phyloP scores from a whole-genome alignment of 2,888 invertebrate species.

The Teleiodes luculella region DNA sequence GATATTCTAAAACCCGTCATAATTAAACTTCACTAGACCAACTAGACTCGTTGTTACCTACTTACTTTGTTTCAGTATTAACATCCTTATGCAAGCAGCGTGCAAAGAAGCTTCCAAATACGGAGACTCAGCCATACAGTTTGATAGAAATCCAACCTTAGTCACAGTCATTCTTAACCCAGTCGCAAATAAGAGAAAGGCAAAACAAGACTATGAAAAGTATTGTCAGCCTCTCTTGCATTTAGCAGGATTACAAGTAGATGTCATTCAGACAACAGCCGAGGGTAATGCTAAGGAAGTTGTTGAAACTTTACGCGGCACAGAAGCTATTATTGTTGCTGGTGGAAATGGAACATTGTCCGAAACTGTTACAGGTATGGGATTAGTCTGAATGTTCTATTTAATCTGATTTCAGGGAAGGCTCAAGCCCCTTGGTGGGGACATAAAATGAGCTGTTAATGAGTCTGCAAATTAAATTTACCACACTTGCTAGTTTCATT shows the following conservation, averaged over 20 bases:
- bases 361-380: slow-evolving; percentile 86
- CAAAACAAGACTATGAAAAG: slow-evolving; percentile 86
- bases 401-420: too few relatives aligned
- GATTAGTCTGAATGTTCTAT: background rate
- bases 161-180: slow-evolving; percentile 95
- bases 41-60: too few relatives aligned
- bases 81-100: slow-evolving; percentile 86
- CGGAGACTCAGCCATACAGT: slow-evolving; percentile 81
- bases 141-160: slow-evolving; percentile 81
- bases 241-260: slow-evolving; percentile 83
- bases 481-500: too few relatives aligned
- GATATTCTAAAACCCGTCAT: too few relatives aligned
- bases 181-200: slow-evolving; percentile 88
- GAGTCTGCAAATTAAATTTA: too few relatives aligned
- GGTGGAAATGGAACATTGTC: slow-evolving; percentile 97
- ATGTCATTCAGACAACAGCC: slow-evolving; percentile 86
- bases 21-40: too few relatives aligned
- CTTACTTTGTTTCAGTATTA: slow-evolving; percentile 76
- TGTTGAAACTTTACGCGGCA: slow-evolving; percentile 85
- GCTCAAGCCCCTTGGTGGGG: too few relatives aligned
- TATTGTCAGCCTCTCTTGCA: slow-evolving; percentile 96
- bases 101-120: slow-evolving; percentile 87
- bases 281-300: slow-evolving; percentile 93
- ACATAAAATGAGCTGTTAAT: too few relatives aligned
- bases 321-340: slow-evolving; percentile 93